Conservation (phyloP, 2,113 vertebrate genomes). For the Nansenia antarctica region DNA sequence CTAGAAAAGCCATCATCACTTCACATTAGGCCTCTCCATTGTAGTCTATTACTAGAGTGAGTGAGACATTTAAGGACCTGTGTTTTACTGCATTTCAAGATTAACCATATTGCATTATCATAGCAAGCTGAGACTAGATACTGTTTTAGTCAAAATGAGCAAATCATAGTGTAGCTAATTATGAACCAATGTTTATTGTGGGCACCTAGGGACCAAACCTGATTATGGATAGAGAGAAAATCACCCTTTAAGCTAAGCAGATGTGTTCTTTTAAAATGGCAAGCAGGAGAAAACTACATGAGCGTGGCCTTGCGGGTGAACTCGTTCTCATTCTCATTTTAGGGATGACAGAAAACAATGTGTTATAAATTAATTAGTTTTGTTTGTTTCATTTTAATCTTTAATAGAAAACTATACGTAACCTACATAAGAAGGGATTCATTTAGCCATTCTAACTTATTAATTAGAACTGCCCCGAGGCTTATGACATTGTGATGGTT, state of each 20-base stretch:
- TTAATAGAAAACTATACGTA: too few species aligned
- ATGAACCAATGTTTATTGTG: constrained; percentile 25
- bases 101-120: constrained; percentile 31
- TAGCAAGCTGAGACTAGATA: constrained; percentile 20
- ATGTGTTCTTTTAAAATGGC: constrained; percentile 24
- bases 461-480: background rate
- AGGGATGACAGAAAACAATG: background rate
- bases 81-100: background rate
- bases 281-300: constrained; percentile 20
- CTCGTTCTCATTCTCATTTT: background rate
- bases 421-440: too few species aligned
- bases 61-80: too few species aligned
- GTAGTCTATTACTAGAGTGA: background rate
- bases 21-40: background rate
- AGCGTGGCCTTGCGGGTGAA: constrained; percentile 17
- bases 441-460: too few species aligned
- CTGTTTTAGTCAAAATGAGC: constrained; percentile 41
- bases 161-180: constrained; percentile 42
- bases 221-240: constrained; percentile 23
- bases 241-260: constrained; percentile 25
- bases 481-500: background rate
- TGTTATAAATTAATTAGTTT: background rate
- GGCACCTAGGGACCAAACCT: constrained; percentile 17
- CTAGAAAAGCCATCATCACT: constrained; percentile 31
- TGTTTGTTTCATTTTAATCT: background rate